A percentile compares a stretch with the other conserved stretches of the same genome.
Evolutionary conservation across 2,888 invertebrate genomes (phyloP).

Genomic region (Eristalinus aeneus): DNA sequence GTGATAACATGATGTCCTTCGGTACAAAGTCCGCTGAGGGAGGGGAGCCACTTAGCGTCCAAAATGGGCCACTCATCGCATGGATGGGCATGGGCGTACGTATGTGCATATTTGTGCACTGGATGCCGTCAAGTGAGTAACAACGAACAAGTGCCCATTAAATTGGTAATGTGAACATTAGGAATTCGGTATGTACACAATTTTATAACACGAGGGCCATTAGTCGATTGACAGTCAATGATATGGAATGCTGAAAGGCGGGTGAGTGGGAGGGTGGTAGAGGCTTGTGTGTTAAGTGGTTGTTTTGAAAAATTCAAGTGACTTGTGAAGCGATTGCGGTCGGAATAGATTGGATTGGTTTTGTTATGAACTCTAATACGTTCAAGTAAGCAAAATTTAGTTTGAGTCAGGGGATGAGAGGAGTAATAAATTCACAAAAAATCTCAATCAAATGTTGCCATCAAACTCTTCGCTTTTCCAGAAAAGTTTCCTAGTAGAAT

Average conservation of each 20-base stretch:
- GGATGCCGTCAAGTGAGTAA: slow-evolving; percentile 9
- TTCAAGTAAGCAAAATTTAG: too few species aligned
- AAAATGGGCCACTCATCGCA: neutral
- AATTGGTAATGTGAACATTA: slow-evolving; percentile 44
- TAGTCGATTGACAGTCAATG: slow-evolving; percentile 52
- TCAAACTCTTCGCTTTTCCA: too few species aligned
- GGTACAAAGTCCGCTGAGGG: neutral
- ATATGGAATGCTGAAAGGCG: slow-evolving; percentile 10
- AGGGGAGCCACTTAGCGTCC: slow-evolving; percentile 1
- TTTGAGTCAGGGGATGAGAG: too few species aligned
- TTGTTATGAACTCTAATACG: too few species aligned
- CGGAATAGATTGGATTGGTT: too few species aligned
- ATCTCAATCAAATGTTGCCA: too few species aligned
- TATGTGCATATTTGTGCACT: neutral
- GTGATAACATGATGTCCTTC: neutral
- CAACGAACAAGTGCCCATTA: slow-evolving; percentile 48
- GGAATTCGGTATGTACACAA: slow-evolving; percentile 11
- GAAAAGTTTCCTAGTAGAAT: too few species aligned
- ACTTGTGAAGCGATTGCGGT: neutral
- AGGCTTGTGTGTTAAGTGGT: neutral
- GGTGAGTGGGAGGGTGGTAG: slow-evolving; percentile 14
- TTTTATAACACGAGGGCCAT: slow-evolving; percentile 42
- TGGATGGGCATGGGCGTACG: neutral
- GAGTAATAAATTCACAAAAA: too few species aligned
- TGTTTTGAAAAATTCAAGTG: neutral